Conservation (phyloP, 1,140 invertebrate genomes). For the Panagrolaimus sp. region DNA sequence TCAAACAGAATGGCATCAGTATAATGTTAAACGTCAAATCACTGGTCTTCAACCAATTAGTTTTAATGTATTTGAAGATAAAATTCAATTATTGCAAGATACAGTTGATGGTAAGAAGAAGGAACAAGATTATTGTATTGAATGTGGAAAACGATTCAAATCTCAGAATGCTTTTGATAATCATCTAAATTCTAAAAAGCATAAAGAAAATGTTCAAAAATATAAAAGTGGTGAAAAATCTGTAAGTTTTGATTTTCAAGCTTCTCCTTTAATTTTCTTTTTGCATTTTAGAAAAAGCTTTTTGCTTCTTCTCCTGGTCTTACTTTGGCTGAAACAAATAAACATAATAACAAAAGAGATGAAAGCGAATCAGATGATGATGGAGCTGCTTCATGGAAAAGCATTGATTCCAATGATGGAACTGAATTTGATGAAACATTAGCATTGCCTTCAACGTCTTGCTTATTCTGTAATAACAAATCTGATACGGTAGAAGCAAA, state of each 20-base stretch:
- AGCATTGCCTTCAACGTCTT: conserved; percentile 69
- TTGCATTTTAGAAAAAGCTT: conserved; percentile 59
- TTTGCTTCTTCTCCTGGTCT: conserved; percentile 60
- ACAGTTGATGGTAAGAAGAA: neutral
- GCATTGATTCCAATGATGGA: conserved; percentile 55
- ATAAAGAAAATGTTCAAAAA: conserved; percentile 65
- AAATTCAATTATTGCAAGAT: conserved; percentile 28
- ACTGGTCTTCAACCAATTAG: conserved; percentile 51
- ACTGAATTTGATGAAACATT: conserved; percentile 71
- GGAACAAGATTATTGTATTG: conserved; percentile 67
- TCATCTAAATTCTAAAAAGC: conserved; percentile 87
- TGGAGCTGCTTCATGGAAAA: conserved; percentile 36
- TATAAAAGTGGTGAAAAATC: conserved; percentile 8
- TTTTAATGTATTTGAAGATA: conserved; percentile 39
- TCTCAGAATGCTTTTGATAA: conserved; percentile 78
- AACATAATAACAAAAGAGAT: conserved; percentile 6
- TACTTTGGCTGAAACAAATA: too few relatives aligned
- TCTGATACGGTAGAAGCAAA: conserved; percentile 73
- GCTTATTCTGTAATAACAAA: conserved; percentile 79
- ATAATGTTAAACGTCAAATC: conserved; percentile 85
- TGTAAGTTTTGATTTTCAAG: neutral
- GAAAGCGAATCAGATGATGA: conserved; percentile 58
- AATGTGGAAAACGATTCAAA: conserved; percentile 78
- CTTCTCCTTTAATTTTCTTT: too few relatives aligned
- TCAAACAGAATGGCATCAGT: conserved; percentile 79